A percentile compares a stretch with the other conserved stretches of the same genome.
Evolutionary conservation across 1,140 invertebrate species (phyloP).

Genomic region (Coenobita brevimanus): DNA sequence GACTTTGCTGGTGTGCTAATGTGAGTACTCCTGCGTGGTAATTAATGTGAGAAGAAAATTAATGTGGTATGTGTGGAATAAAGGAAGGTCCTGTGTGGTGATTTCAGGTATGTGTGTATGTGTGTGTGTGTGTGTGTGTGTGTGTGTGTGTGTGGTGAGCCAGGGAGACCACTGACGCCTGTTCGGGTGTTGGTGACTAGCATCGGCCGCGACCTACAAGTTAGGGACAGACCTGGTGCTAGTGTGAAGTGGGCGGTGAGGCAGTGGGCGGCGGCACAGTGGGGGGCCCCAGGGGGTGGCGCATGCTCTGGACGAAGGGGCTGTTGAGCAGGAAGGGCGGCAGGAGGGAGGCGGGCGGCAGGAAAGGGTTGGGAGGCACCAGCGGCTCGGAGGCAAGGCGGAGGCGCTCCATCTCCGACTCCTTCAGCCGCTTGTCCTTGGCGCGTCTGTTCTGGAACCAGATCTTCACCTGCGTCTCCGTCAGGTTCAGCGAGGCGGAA

Average conservation of each 20-base stretch:
- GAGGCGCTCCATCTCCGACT: constrained; percentile 46
- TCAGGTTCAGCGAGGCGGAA: constrained; percentile 57
- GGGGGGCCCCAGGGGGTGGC: constrained; percentile 44
- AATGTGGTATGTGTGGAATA: too few species aligned
- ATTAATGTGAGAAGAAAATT: too few species aligned
- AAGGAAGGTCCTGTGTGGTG: too few species aligned
- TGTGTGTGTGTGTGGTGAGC: not conserved
- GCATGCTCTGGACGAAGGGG: constrained; percentile 47
- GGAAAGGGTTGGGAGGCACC: constrained; percentile 49
- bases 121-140: too few species aligned
- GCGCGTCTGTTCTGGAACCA: constrained; percentile 59
- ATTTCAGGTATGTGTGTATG: too few species aligned
- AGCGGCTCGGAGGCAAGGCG: constrained; percentile 44
- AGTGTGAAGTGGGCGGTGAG: constrained; percentile 52
- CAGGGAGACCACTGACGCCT: not conserved
- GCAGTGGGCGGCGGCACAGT: constrained; percentile 39
- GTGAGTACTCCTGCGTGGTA: too few species aligned
- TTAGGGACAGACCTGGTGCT: constrained; percentile 5
- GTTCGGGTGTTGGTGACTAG: not conserved
- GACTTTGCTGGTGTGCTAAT: too few species aligned
- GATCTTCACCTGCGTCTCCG: constrained; percentile 61
- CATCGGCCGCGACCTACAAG: too few species aligned
- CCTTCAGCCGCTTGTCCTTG: constrained; percentile 58
- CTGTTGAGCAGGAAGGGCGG: constrained; percentile 59
- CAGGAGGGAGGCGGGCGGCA: constrained; percentile 47